Conservation (phyloP, 2,888 invertebrate species). For the Perithous albicinctus region DNA sequence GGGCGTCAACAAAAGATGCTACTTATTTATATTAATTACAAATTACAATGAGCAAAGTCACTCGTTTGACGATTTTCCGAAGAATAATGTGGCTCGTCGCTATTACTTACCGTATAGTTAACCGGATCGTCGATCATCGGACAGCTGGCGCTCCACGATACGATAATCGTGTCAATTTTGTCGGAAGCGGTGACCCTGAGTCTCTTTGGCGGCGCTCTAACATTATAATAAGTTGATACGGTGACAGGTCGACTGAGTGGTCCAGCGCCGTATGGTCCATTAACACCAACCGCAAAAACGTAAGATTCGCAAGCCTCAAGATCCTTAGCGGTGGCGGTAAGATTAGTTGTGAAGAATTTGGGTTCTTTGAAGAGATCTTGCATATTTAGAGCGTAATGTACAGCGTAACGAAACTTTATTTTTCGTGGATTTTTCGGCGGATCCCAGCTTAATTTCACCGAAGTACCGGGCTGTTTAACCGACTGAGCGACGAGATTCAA, state of each 20-base stretch:
- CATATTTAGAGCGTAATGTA: conserved; percentile 89
- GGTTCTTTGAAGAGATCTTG: conserved; percentile 87
- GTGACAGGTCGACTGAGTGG: conserved; percentile 87
- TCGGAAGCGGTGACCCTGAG: conserved; percentile 85
- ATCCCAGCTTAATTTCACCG: conserved; percentile 89
- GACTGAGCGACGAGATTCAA: conserved; percentile 85
- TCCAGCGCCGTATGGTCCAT: conserved; percentile 88
- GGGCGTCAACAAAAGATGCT: too few species aligned
- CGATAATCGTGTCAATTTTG: conserved; percentile 85
- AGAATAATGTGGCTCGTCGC: neutral
- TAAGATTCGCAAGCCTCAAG: conserved; percentile 92
- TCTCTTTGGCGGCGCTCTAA: conserved; percentile 89
- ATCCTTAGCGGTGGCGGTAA: conserved; percentile 86
- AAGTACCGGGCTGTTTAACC: conserved; percentile 86
- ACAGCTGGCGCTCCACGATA: conserved; percentile 92
- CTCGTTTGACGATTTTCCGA: neutral
- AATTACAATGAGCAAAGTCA: neutral
- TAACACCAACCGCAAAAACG: conserved; percentile 89
- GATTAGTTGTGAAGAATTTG: conserved; percentile 85
- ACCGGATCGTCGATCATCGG: conserved; percentile 84
- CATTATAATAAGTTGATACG: conserved; percentile 88
- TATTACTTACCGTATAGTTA: conserved; percentile 88
- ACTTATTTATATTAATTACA: too few species aligned
- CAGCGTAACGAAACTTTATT: conserved; percentile 88
- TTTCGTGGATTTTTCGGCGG: conserved; percentile 87